phyloP scores from a whole-genome alignment of 1,140 invertebrate genomes.

The Acyrthosiphon pisum region DNA sequence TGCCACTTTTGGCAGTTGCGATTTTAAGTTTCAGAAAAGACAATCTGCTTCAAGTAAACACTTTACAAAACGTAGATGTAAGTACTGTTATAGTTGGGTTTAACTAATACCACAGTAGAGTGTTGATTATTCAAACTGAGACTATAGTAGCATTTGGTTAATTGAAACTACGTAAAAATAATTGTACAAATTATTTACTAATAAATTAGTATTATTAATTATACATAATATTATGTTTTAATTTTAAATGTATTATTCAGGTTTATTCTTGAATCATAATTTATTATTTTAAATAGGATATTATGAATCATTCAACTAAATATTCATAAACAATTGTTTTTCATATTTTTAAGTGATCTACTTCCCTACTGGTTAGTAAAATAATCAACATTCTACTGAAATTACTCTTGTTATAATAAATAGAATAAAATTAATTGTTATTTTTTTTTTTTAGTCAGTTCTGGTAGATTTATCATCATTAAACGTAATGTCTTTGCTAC shows the following conservation, averaged over 20 bases:
- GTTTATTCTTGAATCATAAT: background rate
- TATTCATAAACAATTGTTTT: background rate
- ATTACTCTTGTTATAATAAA: background rate
- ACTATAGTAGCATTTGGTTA: background rate
- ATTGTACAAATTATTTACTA: background rate
- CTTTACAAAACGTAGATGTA: conserved; percentile 82
- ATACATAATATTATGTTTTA: background rate
- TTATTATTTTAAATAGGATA: background rate
- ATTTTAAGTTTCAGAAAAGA: conserved; percentile 92
- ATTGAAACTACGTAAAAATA: background rate
- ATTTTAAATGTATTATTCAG: background rate
- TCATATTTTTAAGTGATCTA: background rate
- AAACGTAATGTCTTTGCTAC: conserved; percentile 83
- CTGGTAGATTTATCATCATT: conserved; percentile 89
- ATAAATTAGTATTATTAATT: background rate
- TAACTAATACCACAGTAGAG: background rate
- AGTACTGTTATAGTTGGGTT: conserved; percentile 37
- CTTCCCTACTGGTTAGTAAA: background rate
- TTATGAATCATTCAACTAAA: background rate
- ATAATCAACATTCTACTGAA: background rate
- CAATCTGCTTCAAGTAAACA: conserved; percentile 89
- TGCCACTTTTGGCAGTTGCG: conserved; percentile 84
- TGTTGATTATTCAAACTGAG: background rate
- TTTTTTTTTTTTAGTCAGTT: conserved; percentile 72
- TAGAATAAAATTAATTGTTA: background rate